Conservation (phyloP, 2,888 invertebrate genomes). For the Agrochola lychnidis region DNA sequence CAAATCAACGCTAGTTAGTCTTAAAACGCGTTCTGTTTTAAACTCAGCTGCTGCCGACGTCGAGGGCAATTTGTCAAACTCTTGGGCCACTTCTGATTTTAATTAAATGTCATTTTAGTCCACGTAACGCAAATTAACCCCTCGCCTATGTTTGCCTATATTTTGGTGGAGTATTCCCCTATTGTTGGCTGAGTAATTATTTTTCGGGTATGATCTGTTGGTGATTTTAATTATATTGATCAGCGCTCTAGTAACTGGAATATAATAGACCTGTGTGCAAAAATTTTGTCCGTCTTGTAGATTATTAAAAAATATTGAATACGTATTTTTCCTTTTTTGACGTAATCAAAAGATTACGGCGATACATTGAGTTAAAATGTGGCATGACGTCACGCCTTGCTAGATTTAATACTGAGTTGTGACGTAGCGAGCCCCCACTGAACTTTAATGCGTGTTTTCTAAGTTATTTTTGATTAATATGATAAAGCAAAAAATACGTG, state of each 20-base stretch:
- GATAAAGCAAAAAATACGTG: no score
- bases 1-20: slow-evolving; percentile 64
- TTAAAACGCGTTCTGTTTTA: slow-evolving; percentile 68
- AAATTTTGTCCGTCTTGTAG: no score
- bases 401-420: no score
- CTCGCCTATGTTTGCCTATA: slow-evolving; percentile 61
- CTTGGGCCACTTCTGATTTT: slow-evolving; percentile 81
- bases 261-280: background rate
- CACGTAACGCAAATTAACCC: slow-evolving; percentile 80
- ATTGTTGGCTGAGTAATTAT: slow-evolving; percentile 49
- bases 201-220: slow-evolving; percentile 40
- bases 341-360: no score
- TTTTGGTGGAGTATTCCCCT: slow-evolving; percentile 41
- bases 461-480: no score
- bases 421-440: no score
- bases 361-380: no score
- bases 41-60: slow-evolving; percentile 80
- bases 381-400: no score
- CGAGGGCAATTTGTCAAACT: slow-evolving; percentile 84
- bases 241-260: background rate
- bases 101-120: slow-evolving; percentile 86
- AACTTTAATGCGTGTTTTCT: no score
- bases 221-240: slow-evolving; percentile 42
- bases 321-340: no score
- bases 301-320: no score